Percentiles rank a stretch among this genome's conserved stretches.
Conservation (phyloP, 1,140 invertebrate genomes). For the Pseudomyrmex flavicornis region DNA sequence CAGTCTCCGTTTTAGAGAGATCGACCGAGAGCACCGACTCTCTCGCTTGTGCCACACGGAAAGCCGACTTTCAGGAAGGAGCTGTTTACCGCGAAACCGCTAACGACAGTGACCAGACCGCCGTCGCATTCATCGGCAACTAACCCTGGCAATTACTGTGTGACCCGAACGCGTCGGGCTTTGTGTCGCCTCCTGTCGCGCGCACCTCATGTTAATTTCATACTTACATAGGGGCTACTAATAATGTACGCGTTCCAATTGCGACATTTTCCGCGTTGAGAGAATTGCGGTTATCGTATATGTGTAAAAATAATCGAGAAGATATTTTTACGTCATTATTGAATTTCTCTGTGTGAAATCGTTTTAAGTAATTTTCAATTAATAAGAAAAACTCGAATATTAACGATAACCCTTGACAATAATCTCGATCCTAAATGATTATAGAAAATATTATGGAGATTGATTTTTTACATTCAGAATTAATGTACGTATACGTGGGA, state of each 20-base stretch:
- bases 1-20: not conserved
- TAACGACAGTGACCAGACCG: conserved; percentile 6
- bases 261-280: not conserved
- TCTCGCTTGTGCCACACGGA: not conserved
- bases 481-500: not conserved
- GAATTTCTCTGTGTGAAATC: not conserved
- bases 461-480: not conserved
- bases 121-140: not conserved
- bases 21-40: not conserved
- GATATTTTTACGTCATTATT: not conserved
- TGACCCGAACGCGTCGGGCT: not conserved
- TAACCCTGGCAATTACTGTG: conserved; percentile 2
- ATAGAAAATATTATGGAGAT: too few relatives aligned
- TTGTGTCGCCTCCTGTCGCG: not conserved
- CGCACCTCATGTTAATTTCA: not conserved
- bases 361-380: too few relatives aligned
- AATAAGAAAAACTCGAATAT: too few relatives aligned
- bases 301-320: not conserved
- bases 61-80: conserved; percentile 21
- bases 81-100: conserved; percentile 24
- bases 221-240: not conserved
- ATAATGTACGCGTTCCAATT: not conserved
- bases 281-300: not conserved
- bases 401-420: too few relatives aligned
- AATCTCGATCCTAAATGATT: too few relatives aligned